phyloP scores from a whole-genome alignment of 2,113 vertebrate genomes.

The Corydoras sp. region DNA sequence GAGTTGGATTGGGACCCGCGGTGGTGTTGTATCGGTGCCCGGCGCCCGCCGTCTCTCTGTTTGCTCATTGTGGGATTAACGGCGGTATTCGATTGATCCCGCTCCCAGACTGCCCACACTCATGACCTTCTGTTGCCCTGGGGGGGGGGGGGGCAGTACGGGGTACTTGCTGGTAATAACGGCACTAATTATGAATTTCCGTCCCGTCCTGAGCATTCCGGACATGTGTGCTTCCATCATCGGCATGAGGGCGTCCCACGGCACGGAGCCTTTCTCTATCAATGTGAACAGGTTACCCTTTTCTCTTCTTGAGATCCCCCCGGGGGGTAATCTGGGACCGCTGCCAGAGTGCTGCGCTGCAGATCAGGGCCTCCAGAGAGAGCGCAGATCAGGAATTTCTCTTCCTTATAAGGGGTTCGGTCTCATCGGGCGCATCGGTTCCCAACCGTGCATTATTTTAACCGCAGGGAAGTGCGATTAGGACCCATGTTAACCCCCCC shows the following conservation, averaged over 20 bases:
- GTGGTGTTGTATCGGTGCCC: too few relatives aligned
- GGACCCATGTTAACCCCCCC: background rate
- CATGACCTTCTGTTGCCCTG: too few relatives aligned
- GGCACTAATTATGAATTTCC: too few relatives aligned
- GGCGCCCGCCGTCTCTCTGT: too few relatives aligned
- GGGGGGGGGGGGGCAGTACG: too few relatives aligned
- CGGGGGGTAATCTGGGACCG: slow-evolving; percentile 6
- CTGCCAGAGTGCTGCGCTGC: background rate
- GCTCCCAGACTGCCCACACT: background rate
- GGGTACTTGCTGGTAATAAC: too few relatives aligned
- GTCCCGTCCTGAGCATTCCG: too few relatives aligned
- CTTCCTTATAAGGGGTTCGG: slow-evolving; percentile 43
- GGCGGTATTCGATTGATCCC: slow-evolving; percentile 28
- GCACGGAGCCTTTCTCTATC: too few relatives aligned
- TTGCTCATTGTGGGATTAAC: slow-evolving; percentile 18
- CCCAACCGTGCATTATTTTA: slow-evolving; percentile 32
- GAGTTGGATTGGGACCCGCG: too few relatives aligned
- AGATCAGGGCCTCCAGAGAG: too few relatives aligned
- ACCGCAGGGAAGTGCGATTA: slow-evolving; percentile 17
- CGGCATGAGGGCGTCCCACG: too few relatives aligned
- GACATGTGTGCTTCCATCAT: too few relatives aligned
- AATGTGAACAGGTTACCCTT: background rate
- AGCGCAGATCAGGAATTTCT: slow-evolving; percentile 21
- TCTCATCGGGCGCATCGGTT: background rate
- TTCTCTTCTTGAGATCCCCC: background rate